These are phyloP conservation scores for Eclectus roratus DNA, from an alignment of 2,113 vertebrate genomes.

Conservation along the genomic window DNA sequence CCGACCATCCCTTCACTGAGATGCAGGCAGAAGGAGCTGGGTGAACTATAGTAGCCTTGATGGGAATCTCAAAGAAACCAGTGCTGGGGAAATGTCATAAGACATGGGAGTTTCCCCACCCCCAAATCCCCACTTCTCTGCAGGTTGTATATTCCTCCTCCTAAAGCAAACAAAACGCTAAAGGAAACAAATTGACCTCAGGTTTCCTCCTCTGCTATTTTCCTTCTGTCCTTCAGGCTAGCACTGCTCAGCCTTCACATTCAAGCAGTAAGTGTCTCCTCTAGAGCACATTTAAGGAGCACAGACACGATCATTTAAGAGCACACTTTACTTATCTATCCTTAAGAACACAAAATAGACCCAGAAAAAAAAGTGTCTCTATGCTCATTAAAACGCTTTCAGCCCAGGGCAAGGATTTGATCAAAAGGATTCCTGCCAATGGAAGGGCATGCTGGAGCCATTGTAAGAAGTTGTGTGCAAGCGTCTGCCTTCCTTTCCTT, in stretches of 20 bases:
- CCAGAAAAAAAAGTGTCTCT: constrained; percentile 57
- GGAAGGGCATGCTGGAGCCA: constrained; percentile 63
- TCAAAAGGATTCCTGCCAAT: constrained; percentile 68
- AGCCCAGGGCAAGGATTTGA: constrained; percentile 70
- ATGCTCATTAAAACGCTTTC: constrained; percentile 66
- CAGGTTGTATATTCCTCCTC: neutral
- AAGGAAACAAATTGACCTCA: neutral
- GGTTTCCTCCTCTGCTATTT: constrained; percentile 28
- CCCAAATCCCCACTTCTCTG: neutral
- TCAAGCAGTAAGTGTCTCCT: neutral
- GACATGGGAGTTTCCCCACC: neutral
- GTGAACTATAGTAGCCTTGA: neutral
- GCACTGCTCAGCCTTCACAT: constrained; percentile 22
- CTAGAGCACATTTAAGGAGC: constrained; percentile 25
- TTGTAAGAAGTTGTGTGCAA: constrained; percentile 62
- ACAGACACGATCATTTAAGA: constrained; percentile 38
- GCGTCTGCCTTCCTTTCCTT: constrained; percentile 52
- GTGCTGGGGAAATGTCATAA: neutral
- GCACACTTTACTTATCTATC: constrained; percentile 59
- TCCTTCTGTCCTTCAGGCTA: constrained; percentile 34
- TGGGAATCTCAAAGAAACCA: neutral
- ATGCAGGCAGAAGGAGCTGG: neutral
- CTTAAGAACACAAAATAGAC: constrained; percentile 69
- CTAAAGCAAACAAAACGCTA: neutral
- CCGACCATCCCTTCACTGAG: accelerated